A percentile compares a stretch with the other conserved stretches of the same genome.
These are phyloP conservation scores for Myripristis jacobus DNA, from an alignment of 2,797 vertebrate genomes.

Conservation along the genomic window DNA sequence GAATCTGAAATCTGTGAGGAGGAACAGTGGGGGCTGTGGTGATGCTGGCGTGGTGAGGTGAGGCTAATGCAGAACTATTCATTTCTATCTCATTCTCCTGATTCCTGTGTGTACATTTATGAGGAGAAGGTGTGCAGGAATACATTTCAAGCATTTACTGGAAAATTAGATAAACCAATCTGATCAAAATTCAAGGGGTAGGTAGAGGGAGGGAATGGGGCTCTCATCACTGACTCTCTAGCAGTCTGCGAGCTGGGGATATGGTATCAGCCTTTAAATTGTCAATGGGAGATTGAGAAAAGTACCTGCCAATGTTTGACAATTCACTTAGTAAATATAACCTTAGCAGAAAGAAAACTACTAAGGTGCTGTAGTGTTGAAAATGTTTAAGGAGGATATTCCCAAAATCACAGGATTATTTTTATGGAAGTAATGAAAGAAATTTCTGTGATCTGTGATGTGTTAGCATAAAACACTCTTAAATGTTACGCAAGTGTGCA, in stretches of 20 bases:
- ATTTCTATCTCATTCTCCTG: constrained; percentile 76
- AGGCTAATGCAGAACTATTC: constrained; percentile 77
- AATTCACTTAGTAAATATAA: constrained; percentile 63
- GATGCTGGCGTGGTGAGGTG: constrained; percentile 55
- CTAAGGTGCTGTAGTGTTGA: constrained; percentile 39
- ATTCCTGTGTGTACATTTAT: constrained; percentile 74
- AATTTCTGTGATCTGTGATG: constrained; percentile 49
- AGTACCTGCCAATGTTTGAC: constrained; percentile 69
- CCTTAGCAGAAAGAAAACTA: constrained; percentile 31
- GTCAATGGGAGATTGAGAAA: constrained; percentile 73
- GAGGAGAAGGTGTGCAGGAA: constrained; percentile 77
- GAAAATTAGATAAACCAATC: constrained; percentile 84
- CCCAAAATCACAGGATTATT: constrained; percentile 25
- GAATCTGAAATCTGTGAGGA: constrained; percentile 59
- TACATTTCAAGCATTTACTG: constrained; percentile 83
- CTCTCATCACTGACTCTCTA: constrained; percentile 69
- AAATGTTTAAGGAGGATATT: constrained; percentile 53
- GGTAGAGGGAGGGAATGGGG: constrained; percentile 57
- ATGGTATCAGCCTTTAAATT: constrained; percentile 76
- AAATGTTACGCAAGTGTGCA: constrained; percentile 21
- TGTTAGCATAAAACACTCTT: constrained; percentile 29
- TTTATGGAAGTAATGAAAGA: constrained; percentile 43
- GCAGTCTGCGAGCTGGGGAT: constrained; percentile 64
- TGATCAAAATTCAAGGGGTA: constrained; percentile 75
- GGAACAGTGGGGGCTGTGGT: constrained; percentile 27